A percentile compares a stretch with the other conserved stretches of the same genome.
These are phyloP conservation scores for Mythimna impura DNA, from an alignment of 2,888 invertebrate genomes.

Conservation along the genomic window DNA sequence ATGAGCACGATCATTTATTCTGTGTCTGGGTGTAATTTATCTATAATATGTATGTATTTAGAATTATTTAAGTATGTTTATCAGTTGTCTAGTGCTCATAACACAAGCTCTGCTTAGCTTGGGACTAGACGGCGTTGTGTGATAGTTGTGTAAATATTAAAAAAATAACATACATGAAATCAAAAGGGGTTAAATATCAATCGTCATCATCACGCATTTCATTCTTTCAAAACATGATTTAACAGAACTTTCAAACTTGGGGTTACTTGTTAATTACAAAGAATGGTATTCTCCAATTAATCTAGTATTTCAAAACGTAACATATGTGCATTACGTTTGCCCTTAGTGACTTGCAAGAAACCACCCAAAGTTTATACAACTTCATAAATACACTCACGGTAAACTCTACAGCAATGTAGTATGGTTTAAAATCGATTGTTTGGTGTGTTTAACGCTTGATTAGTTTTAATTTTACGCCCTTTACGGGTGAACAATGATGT, in stretches of 20 bases:
- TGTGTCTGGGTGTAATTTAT: too few relatives aligned
- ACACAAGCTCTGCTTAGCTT: too few relatives aligned
- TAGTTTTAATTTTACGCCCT: constrained; percentile 77
- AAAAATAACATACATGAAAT: too few relatives aligned
- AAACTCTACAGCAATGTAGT: accelerated
- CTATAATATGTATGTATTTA: too few relatives aligned
- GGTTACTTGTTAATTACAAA: constrained; percentile 56
- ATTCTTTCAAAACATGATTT: constrained; percentile 41
- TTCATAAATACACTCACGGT: neutral
- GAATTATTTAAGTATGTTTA: too few relatives aligned
- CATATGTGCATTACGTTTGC: constrained; percentile 72
- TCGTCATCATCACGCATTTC: constrained; percentile 22
- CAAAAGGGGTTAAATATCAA: constrained; percentile 42
- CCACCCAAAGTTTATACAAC: constrained; percentile 23
- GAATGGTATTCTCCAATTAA: constrained; percentile 66
- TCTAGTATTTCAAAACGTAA: constrained; percentile 52
- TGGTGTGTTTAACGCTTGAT: constrained; percentile 63
- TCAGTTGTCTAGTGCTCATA: too few relatives aligned
- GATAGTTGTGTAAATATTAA: too few relatives aligned
- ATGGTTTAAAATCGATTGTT: constrained; percentile 40
- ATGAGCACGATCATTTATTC: too few relatives aligned
- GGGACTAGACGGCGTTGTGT: too few relatives aligned
- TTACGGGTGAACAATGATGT: constrained; percentile 82
- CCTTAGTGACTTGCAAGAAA: constrained; percentile 77
- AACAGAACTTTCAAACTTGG: constrained; percentile 33